A percentile compares a stretch with the other conserved stretches of the same genome.
Evolutionary conservation across 2,797 vertebrate genomes (phyloP).

Genomic region (Sparidentex hasta): DNA sequence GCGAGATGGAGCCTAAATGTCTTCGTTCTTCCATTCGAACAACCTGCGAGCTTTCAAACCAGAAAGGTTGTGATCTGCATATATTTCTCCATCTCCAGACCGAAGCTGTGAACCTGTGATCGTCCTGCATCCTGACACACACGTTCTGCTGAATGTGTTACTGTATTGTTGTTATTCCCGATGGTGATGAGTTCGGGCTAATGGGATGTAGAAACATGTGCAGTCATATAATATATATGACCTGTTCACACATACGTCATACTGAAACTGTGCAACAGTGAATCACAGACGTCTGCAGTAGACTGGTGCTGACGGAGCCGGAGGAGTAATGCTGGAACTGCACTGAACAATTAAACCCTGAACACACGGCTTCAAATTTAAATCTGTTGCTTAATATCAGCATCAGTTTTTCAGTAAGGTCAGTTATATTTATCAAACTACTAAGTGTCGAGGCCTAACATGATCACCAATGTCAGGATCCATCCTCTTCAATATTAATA

Average conservation of each 20-base stretch:
- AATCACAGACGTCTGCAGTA: not conserved
- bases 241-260: not conserved
- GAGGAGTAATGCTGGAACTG: not conserved
- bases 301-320: not conserved
- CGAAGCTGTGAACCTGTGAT: conserved; percentile 38
- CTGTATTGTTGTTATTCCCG: not conserved
- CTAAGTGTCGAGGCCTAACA: no score
- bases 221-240: conserved; percentile 6
- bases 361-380: conserved; percentile 4
- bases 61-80: conserved; percentile 62
- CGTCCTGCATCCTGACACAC: not conserved
- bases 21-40: conserved; percentile 30
- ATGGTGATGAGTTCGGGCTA: conserved; percentile 7
- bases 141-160: not conserved
- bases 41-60: conserved; percentile 39
- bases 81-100: conserved; percentile 33
- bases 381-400: not conserved
- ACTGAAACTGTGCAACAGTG: conserved; percentile 10
- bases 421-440: not conserved
- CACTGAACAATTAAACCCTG: not conserved
- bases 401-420: not conserved
- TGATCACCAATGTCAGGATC: no score
- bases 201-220: not conserved
- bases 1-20: conserved; percentile 43
- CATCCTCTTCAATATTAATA: not conserved